These are phyloP conservation scores for Tachina lurida DNA, from an alignment of 2,888 invertebrate genomes.

Conservation along the genomic window DNA sequence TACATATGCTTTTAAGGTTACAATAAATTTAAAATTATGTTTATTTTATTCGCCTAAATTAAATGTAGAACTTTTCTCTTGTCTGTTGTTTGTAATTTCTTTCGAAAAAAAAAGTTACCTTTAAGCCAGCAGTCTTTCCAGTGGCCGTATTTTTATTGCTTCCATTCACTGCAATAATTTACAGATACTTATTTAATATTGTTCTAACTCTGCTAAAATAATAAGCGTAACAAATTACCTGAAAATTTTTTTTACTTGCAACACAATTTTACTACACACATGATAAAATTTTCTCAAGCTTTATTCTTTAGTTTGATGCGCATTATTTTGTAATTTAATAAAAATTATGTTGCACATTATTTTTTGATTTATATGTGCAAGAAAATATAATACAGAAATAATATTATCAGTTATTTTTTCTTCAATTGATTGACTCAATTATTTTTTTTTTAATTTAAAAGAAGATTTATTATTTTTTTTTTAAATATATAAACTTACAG, in stretches of 20 bases:
- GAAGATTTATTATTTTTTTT: no score
- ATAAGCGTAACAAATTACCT: neutral
- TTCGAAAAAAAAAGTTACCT: neutral
- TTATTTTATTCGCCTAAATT: neutral
- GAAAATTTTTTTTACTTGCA: neutral
- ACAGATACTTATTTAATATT: neutral
- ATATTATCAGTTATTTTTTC: no score
- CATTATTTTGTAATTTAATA: conserved; percentile 15
- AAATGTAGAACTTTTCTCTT: neutral
- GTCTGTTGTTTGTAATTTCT: neutral
- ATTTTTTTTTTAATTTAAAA: no score
- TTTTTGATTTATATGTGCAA: no score
- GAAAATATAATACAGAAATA: no score
- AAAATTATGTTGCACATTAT: neutral
- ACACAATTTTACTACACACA: neutral
- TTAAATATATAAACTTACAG: no score
- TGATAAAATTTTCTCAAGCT: neutral
- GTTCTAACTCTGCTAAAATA: neutral
- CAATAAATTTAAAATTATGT: neutral
- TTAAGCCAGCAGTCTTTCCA: neutral
- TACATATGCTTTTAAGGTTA: no score
- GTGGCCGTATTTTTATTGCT: neutral
- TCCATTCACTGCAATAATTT: neutral
- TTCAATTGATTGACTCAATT: no score
- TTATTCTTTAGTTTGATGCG: neutral